Conservation (phyloP, 2,113 vertebrate species). For the Tyrannus savana region DNA sequence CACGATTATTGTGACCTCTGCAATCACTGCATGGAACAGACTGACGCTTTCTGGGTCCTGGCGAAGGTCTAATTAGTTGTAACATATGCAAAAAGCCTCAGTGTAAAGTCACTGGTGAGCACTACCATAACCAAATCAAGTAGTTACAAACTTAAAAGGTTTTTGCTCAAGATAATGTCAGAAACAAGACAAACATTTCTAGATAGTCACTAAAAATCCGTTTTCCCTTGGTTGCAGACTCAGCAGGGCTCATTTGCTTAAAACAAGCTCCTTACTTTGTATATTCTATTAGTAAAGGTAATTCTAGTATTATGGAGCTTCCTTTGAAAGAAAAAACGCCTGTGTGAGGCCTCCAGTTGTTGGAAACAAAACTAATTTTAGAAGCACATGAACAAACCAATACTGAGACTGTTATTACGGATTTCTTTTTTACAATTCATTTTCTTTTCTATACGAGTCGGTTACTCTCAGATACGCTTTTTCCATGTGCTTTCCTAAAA, state of each 20-base stretch:
- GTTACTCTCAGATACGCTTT: not conserved
- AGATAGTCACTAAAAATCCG: not conserved
- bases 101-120: not conserved
- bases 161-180: not conserved
- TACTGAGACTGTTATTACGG: rapidly evolving
- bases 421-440: not conserved
- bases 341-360: not conserved
- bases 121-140: not conserved
- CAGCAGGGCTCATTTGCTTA: not conserved
- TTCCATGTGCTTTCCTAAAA: not conserved
- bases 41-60: constrained; percentile 83
- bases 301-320: not conserved
- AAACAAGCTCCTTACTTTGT: not conserved
- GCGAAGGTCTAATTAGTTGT: constrained; percentile 78
- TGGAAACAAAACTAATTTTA: not conserved
- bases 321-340: not conserved
- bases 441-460: not conserved
- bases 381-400: not conserved
- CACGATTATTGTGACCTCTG: constrained; percentile 82
- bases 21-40: constrained; percentile 82
- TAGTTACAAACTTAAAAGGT: not conserved
- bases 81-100: constrained; percentile 49
- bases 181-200: not conserved
- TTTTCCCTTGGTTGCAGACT: not conserved
- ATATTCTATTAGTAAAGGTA: not conserved